Evolutionary conservation across 2,113 vertebrate genomes (phyloP).

Genomic region (Echinops telfairi): DNA sequence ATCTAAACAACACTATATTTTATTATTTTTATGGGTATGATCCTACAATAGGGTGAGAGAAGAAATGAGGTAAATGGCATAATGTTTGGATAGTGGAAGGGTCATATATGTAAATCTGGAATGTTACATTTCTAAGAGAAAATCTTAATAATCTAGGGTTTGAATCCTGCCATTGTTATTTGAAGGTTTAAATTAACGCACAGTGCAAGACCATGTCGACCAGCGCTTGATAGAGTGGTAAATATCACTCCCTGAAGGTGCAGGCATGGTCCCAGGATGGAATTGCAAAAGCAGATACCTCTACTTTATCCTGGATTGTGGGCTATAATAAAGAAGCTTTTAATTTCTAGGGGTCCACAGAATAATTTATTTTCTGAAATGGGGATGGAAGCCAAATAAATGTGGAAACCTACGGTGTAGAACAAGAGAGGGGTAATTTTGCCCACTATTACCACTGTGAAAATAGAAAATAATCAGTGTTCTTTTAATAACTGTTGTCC

Average conservation of each 20-base stretch:
- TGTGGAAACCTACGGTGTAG: no score
- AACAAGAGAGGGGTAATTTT: not conserved
- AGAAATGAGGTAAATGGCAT: not conserved
- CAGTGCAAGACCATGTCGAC: not conserved
- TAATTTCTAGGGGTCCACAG: no score
- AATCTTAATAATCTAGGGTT: not conserved
- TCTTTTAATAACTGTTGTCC: not conserved
- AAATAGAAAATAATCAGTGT: not conserved
- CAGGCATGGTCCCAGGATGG: no score
- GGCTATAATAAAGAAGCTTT: no score
- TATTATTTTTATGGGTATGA: not conserved
- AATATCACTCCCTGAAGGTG: no score
- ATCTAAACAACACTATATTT: not conserved
- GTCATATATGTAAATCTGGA: not conserved
- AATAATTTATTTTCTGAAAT: no score
- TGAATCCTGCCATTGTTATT: not conserved
- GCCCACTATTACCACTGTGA: not conserved
- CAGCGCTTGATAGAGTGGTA: not conserved
- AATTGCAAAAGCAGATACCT: no score
- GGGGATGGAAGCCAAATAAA: no score
- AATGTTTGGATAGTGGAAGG: not conserved
- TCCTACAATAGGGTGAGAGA: not conserved
- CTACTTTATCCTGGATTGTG: no score
- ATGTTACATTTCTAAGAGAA: not conserved
- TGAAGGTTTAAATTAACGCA: conserved; percentile 21